These are phyloP conservation scores for Metridium senile DNA, from an alignment of 92 coral and sea anemone genomes.

Conservation along the genomic window DNA sequence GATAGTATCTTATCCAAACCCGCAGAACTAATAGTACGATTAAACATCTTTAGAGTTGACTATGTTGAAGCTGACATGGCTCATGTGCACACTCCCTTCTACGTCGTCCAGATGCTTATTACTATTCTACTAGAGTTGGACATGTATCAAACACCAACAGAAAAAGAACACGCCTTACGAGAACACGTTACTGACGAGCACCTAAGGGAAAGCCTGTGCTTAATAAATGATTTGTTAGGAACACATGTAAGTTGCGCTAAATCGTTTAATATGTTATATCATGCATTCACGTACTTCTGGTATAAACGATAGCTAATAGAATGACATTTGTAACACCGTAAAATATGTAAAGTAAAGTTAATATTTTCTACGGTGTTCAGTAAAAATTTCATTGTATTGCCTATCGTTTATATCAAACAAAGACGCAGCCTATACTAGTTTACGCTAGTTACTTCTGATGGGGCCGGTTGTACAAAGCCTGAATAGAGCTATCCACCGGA, in stretches of 20 bases:
- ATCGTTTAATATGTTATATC: neutral
- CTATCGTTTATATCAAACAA: too few species aligned
- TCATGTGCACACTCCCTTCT: slow-evolving; percentile 96
- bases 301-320: too few species aligned
- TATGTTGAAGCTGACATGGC: slow-evolving; percentile 99
- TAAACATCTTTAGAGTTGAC: slow-evolving; percentile 62
- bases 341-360: too few species aligned
- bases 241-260: slow-evolving; percentile 79
- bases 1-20: too few species aligned
- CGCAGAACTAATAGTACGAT: too few species aligned
- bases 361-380: too few species aligned
- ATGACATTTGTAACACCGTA: too few species aligned
- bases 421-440: too few species aligned
- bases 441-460: too few species aligned
- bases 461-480: neutral
- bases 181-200: slow-evolving; percentile 80
- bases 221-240: slow-evolving; percentile 92
- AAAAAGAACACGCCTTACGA: slow-evolving; percentile 78
- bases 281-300: too few species aligned
- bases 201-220: slow-evolving; percentile 72
- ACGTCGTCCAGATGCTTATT: slow-evolving; percentile 88
- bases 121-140: slow-evolving; percentile 84
- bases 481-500: neutral
- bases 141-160: slow-evolving; percentile 74
- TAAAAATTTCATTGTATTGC: too few species aligned